Evolutionary conservation across 2,797 vertebrate genomes (phyloP).

Genomic region (Stomatorhinus walkeri): DNA sequence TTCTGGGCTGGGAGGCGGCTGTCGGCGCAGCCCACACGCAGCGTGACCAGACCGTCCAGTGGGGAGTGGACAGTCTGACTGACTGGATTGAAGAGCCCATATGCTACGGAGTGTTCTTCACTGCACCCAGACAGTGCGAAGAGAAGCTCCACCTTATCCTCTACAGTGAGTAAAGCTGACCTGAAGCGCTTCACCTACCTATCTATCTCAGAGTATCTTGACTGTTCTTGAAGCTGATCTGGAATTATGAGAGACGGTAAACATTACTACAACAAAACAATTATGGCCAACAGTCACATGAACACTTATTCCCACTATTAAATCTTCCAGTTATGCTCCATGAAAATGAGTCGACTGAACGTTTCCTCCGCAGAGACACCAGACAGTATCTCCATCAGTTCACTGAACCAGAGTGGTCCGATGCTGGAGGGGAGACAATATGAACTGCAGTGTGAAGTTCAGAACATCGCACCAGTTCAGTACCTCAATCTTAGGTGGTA

Average conservation of each 20-base stretch:
- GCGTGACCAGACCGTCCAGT: slow-evolving; percentile 56
- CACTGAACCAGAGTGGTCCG: slow-evolving; percentile 60
- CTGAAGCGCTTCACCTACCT: neutral
- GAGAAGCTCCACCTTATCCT: slow-evolving; percentile 70
- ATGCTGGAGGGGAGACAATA: slow-evolving; percentile 65
- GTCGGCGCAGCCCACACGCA: slow-evolving; percentile 61
- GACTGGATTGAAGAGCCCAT: slow-evolving; percentile 75
- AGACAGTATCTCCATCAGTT: slow-evolving; percentile 61
- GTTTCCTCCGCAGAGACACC: slow-evolving; percentile 54
- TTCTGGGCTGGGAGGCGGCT: slow-evolving; percentile 68
- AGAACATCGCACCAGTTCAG: slow-evolving; percentile 71
- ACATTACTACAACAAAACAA: neutral
- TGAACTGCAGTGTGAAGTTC: slow-evolving; percentile 67
- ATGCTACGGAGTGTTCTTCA: slow-evolving; percentile 71
- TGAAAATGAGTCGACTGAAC: neutral
- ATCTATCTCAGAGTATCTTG: neutral
- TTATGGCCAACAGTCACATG: neutral
- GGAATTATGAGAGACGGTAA: slow-evolving; percentile 13
- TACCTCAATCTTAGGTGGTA: slow-evolving; percentile 69
- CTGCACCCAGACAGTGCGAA: slow-evolving; percentile 68
- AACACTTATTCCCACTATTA: neutral
- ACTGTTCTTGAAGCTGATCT: neutral
- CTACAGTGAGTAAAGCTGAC: slow-evolving; percentile 57
- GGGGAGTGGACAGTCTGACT: slow-evolving; percentile 67
- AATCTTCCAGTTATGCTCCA: neutral